Evolutionary conservation across 2,113 vertebrate genomes (phyloP).

Genomic region (Stegostoma tigrinum): DNA sequence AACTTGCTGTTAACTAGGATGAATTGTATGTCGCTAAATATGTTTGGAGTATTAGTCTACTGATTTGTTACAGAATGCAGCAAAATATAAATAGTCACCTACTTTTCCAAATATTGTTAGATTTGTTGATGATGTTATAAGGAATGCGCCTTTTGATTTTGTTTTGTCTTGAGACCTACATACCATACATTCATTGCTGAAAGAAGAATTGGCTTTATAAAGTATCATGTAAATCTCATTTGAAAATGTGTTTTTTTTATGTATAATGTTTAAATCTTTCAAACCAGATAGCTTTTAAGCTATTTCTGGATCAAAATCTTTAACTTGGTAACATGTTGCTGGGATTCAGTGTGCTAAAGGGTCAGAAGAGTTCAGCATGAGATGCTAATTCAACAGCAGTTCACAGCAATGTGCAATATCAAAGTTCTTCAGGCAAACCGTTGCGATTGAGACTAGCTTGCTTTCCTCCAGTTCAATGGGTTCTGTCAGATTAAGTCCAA

Average conservation of each 20-base stretch:
- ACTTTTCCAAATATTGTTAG: neutral
- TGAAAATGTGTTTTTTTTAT: neutral
- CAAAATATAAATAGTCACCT: neutral
- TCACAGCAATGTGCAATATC: neutral
- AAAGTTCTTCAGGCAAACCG: too few species aligned
- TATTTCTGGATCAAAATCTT: neutral
- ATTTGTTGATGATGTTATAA: neutral
- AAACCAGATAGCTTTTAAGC: neutral
- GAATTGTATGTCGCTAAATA: neutral
- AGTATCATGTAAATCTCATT: neutral
- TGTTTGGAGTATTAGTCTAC: neutral
- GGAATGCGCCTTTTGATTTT: neutral
- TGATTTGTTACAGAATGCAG: neutral
- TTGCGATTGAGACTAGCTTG: too few species aligned
- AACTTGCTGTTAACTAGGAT: neutral
- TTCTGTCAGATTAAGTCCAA: too few species aligned
- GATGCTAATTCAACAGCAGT: neutral
- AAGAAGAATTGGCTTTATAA: neutral
- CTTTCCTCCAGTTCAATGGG: too few species aligned
- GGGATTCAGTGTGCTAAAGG: neutral
- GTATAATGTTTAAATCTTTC: neutral
- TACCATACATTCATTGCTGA: neutral
- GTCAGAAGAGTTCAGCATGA: neutral
- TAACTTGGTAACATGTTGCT: neutral
- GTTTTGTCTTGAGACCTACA: neutral